Base-by-base conservation (phyloP, 2,888 invertebrate genomes). In the Chaetogeoica ovagalla region DNA sequence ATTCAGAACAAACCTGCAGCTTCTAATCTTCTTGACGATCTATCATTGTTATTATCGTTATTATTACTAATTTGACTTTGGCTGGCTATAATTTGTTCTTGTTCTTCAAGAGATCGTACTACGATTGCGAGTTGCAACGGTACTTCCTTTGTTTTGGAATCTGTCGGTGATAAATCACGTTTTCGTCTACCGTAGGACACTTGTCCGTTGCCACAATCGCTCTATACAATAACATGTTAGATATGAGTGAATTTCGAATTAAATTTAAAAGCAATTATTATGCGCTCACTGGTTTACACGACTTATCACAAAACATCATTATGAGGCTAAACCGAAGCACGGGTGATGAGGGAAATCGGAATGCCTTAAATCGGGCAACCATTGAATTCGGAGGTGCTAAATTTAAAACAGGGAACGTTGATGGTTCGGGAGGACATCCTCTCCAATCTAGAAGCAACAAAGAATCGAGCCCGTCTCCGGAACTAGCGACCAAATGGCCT, bases 331-430 rank as follows among this genome's bases (percentile, higher is more conserved):
- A 95, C 82, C 92, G 89, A 0, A 95, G 93, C 9, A 93, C 89
- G 52, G 93, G 91, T n/a, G 94, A 93, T 17, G 92, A 91, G 0
- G 94, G 92, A 87, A 96, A 96, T 83, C 95, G 93, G 86, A 96
- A 96, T 0, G 95, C 95, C 85, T 92, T 83, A 81, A 85, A 85
- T 57, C 83, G 82, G 11, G 85, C 84, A 7, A 83, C 83, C 17
- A 85, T 83, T 9, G 83, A 83, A n/a, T 83, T 82, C 19, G 83
- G 82, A 30, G 79, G 82, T 21, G 82, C 39, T 86, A 85, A 87
- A 0, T 85, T 85, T 75, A 91, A 88, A 6, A 87, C 85, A 0
- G 91, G 90, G 83, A 91, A 91, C 81, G 89, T 89, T 63, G 89
- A 87, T 83, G 89, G 87, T 84, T 95, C 93, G 0, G 92, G 92